phyloP scores from a whole-genome alignment of 1,140 invertebrate genomes.

The Cotesia vestalis region DNA sequence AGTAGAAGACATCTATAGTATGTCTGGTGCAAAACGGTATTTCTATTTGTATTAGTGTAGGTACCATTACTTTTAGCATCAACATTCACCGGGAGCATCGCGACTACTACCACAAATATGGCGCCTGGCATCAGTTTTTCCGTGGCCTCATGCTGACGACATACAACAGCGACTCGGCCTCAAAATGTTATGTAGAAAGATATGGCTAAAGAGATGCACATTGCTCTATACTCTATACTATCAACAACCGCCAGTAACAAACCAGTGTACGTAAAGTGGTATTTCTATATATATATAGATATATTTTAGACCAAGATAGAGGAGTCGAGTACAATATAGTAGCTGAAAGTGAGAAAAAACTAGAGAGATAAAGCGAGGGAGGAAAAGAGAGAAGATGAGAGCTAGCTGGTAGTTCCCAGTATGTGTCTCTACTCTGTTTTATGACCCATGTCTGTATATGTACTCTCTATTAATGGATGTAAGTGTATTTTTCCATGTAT shows the following conservation, averaged over 20 bases:
- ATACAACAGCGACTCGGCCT: constrained; percentile 24
- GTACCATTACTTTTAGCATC: no score
- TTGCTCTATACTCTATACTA: background rate
- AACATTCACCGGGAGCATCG: no score
- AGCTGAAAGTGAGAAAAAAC: constrained; percentile 28
- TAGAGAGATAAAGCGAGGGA: constrained; percentile 23
- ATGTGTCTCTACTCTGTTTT: no score
- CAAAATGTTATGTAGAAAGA: background rate
- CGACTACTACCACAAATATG: constrained; percentile 62
- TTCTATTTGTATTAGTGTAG: no score
- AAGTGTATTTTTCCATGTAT: background rate
- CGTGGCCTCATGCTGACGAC: no score
- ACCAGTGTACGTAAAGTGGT: background rate
- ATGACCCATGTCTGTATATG: constrained; percentile 28
- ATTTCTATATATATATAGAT: background rate
- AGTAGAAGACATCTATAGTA: no score
- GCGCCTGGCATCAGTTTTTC: constrained; percentile 64
- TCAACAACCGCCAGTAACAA: no score
- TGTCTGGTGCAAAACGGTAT: no score
- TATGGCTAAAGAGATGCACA: constrained; percentile 17
- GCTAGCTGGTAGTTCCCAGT: background rate
- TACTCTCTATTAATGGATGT: background rate
- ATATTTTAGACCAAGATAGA: no score
- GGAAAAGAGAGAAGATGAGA: constrained; percentile 37
- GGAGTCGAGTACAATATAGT: background rate